Conservation (phyloP, 2,113 vertebrate species). For the Tenebrosternarchus preto region DNA sequence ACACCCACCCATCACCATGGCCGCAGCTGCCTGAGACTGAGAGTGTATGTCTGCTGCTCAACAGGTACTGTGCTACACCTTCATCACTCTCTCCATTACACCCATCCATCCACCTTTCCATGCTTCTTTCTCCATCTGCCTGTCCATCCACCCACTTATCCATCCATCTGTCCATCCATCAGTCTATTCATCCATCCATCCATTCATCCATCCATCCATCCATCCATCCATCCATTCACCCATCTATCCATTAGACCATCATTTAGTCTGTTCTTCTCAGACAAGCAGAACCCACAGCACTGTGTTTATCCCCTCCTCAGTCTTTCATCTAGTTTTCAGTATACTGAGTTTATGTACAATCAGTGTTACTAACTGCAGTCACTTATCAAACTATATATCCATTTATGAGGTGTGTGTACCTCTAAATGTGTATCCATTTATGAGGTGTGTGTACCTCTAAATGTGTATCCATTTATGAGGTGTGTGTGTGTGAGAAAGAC, state of each 20-base stretch:
- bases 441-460: too few species aligned
- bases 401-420: too few species aligned
- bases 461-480: too few species aligned
- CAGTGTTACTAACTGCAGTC: too few species aligned
- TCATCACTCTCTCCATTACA: not conserved
- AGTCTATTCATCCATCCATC: conserved; percentile 3
- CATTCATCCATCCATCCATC: conserved; percentile 13
- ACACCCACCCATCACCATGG: conserved; percentile 91
- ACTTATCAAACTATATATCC: too few species aligned
- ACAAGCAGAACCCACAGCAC: not conserved
- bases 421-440: too few species aligned
- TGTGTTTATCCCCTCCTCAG: too few species aligned
- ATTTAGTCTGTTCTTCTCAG: not conserved
- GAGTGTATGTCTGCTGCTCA: conserved; percentile 94
- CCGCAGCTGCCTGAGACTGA: conserved; percentile 92
- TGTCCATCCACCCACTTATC: not conserved
- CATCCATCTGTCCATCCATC: too few species aligned
- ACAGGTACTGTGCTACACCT: conserved; percentile 70
- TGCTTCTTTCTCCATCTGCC: too few species aligned
- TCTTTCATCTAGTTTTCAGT: too few species aligned
- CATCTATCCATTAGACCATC: not conserved
- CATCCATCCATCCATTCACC: conserved; percentile 10
- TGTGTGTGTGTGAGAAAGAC: too few species aligned
- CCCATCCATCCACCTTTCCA: conserved; percentile 13
- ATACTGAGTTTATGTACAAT: too few species aligned